These are phyloP conservation scores for Pseudobourletiella spinata DNA, from an alignment of 1,140 invertebrate genomes.

Conservation along the genomic window DNA sequence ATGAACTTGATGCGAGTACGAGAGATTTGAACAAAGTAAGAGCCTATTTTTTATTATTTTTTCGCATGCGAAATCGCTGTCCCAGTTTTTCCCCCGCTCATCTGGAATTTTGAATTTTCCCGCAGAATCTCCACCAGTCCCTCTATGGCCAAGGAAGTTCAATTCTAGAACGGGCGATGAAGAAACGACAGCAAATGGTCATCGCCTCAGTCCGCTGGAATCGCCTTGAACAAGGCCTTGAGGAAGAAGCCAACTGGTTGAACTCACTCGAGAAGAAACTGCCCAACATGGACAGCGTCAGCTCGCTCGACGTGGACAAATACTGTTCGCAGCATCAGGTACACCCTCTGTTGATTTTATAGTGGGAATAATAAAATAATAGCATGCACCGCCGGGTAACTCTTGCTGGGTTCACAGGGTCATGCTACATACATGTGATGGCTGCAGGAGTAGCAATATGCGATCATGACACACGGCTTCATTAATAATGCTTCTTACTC, in stretches of 20 bases:
- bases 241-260: conserved; percentile 70
- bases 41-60: conserved; percentile 49
- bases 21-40: conserved; percentile 58
- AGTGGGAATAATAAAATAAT: too few relatives aligned
- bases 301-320: conserved; percentile 68
- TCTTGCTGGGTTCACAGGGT: too few relatives aligned
- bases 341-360: conserved; percentile 8
- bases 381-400: too few relatives aligned
- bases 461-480: background rate
- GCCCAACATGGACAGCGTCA: conserved; percentile 64
- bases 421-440: too few relatives aligned
- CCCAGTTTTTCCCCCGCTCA: too few relatives aligned
- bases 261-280: conserved; percentile 68
- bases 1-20: conserved; percentile 68
- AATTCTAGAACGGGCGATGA: conserved; percentile 67
- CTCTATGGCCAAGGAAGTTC: conserved; percentile 61
- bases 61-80: background rate
- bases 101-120: background rate
- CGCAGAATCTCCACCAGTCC: conserved; percentile 55
- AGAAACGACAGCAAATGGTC: conserved; percentile 67
- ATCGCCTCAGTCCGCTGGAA: conserved; percentile 68
- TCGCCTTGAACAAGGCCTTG: conserved; percentile 62
- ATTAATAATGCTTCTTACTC: too few relatives aligned
- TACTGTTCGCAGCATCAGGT: conserved; percentile 70
- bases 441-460: too few relatives aligned